Evolutionary conservation across 1,140 invertebrate species (phyloP).

Genomic region (Bombus sylvicola): DNA sequence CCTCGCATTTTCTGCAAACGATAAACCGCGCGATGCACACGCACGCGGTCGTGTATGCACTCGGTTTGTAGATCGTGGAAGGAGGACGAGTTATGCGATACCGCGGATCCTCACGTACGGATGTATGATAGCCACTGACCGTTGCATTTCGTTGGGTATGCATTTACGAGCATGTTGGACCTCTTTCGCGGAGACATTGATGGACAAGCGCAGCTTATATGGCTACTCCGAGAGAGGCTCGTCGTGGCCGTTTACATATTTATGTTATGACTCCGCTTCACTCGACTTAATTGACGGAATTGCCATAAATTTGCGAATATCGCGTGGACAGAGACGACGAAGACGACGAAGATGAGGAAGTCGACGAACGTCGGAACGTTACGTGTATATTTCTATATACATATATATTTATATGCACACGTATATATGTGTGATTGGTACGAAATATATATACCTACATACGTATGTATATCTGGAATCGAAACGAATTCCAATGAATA

Average conservation of each 20-base stretch:
- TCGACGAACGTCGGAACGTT: slow-evolving; percentile 8
- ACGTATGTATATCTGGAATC: slow-evolving; percentile 23
- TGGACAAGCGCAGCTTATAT: slow-evolving; percentile 82
- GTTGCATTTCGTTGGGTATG: slow-evolving; percentile 76
- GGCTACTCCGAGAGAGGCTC: slow-evolving; percentile 66
- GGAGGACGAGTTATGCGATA: slow-evolving; percentile 65
- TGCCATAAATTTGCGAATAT: slow-evolving; percentile 82
- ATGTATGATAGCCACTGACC: slow-evolving; percentile 70
- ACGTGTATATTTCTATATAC: slow-evolving; percentile 17
- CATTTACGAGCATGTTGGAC: slow-evolving; percentile 79
- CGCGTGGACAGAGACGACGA: slow-evolving; percentile 54
- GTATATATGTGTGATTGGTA: neutral
- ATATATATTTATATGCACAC: neutral
- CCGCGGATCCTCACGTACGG: slow-evolving; percentile 56
- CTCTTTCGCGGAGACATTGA: slow-evolving; percentile 80
- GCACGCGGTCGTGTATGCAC: neutral
- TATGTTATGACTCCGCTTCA: slow-evolving; percentile 81
- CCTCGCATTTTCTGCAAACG: slow-evolving; percentile 23
- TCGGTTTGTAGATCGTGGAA: neutral
- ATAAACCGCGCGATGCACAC: slow-evolving; percentile 46
- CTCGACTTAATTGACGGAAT: slow-evolving; percentile 82
- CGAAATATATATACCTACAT: neutral
- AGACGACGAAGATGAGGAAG: neutral
- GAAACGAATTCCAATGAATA: slow-evolving; percentile 71
- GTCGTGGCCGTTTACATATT: slow-evolving; percentile 80